A percentile compares a stretch with the other conserved stretches of the same genome.
These are phyloP conservation scores for Nyctalus aviator DNA, from an alignment of 2,797 vertebrate species.

Conservation along the genomic window DNA sequence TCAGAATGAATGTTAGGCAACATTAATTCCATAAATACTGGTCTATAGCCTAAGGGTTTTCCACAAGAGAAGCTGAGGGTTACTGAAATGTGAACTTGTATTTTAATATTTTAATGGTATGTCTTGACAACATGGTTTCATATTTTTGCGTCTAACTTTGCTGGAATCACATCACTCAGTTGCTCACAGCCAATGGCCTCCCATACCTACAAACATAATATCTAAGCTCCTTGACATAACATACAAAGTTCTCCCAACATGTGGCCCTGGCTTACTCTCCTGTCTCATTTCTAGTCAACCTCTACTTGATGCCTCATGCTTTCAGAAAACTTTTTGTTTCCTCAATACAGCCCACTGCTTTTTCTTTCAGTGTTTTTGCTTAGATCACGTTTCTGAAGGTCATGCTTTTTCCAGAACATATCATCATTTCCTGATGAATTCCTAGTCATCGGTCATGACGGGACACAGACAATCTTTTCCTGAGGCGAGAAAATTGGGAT, in stretches of 20 bases:
- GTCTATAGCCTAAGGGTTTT: background rate
- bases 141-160: background rate
- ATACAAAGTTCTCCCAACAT: background rate
- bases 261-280: background rate
- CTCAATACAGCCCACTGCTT: background rate
- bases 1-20: background rate
- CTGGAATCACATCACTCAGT: background rate
- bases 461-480: background rate
- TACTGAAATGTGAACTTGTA: background rate
- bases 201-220: background rate
- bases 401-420: background rate
- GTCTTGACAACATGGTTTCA: background rate
- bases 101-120: background rate
- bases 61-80: background rate
- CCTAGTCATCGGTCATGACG: background rate
- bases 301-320: background rate
- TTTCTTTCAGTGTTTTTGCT: constrained; percentile 29
- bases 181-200: background rate
- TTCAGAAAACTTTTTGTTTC: background rate
- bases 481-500: background rate
- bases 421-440: background rate
- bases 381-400: constrained; percentile 2
- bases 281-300: background rate
- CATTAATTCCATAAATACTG: background rate
- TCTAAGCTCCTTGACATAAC: background rate